Percentiles rank a stretch among this genome's conserved stretches.
These are phyloP conservation scores for Martes flavigula DNA, from an alignment of 2,797 vertebrate genomes.

Conservation along the genomic window DNA sequence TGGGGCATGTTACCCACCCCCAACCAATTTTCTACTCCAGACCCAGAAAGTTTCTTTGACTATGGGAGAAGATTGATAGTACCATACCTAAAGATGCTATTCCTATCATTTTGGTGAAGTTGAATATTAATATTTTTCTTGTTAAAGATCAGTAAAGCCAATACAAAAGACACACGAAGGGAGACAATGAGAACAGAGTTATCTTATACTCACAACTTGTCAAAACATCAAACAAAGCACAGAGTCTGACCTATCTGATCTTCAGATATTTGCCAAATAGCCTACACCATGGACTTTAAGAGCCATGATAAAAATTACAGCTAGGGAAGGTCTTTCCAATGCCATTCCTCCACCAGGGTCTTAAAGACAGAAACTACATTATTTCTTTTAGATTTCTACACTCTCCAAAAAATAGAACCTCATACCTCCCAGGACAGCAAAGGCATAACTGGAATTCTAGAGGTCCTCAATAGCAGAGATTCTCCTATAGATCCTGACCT, in stretches of 20 bases:
- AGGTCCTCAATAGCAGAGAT: neutral
- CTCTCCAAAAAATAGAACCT: neutral
- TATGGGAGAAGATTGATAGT: neutral
- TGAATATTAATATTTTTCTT: constrained; percentile 9
- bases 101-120: neutral
- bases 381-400: constrained; percentile 19
- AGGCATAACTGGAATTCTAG: constrained; percentile 17
- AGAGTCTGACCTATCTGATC: neutral
- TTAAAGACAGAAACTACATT: neutral
- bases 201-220: neutral
- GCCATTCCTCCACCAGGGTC: neutral
- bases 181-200: neutral
- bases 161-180: neutral
- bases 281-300: neutral
- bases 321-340: neutral
- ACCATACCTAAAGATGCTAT: neutral
- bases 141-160: neutral
- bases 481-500: neutral
- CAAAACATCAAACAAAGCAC: neutral
- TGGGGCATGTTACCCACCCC: neutral
- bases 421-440: constrained; percentile 19
- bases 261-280: neutral
- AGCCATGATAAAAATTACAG: neutral
- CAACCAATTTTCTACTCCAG: neutral
- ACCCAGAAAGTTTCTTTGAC: neutral